Percentiles rank a stretch among this genome's conserved stretches.
Evolutionary conservation across 2,888 invertebrate species (phyloP).

Genomic region (Luffia ferchaultella): DNA sequence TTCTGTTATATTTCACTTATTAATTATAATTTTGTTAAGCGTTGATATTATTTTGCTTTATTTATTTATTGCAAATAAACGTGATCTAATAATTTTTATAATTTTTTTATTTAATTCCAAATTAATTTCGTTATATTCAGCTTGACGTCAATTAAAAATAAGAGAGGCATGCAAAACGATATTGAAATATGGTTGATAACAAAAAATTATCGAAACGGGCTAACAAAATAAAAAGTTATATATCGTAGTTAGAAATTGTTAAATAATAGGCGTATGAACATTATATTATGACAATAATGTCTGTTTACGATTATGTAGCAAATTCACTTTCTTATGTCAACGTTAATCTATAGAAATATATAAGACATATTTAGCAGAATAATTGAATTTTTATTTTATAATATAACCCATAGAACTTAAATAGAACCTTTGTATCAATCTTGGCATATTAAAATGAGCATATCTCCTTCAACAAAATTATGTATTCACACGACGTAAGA

Average conservation of each 20-base stretch:
- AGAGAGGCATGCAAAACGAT: too few species aligned
- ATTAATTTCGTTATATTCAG: neutral
- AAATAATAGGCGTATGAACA: neutral
- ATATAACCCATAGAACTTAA: conserved; percentile 5
- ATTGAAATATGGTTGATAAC: too few species aligned
- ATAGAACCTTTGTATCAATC: too few species aligned
- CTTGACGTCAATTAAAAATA: neutral
- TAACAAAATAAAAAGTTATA: conserved; percentile 1
- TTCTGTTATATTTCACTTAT: neutral
- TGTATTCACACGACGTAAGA: too few species aligned
- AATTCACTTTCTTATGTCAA: neutral
- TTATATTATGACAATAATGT: conserved; percentile 6
- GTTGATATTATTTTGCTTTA: neutral
- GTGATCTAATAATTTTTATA: neutral
- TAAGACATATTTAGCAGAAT: neutral
- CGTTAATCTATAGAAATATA: neutral
- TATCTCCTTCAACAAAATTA: too few species aligned
- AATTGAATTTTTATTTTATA: conserved; percentile 13
- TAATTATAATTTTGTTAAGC: neutral
- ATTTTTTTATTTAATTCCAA: neutral
- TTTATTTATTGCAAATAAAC: neutral
- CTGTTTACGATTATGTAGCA: neutral
- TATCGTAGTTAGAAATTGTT: conserved; percentile 2
- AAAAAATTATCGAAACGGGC: too few species aligned
- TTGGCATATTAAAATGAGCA: too few species aligned